phyloP scores from a whole-genome alignment of 2,797 vertebrate genomes.

The Scolopax rusticola region DNA sequence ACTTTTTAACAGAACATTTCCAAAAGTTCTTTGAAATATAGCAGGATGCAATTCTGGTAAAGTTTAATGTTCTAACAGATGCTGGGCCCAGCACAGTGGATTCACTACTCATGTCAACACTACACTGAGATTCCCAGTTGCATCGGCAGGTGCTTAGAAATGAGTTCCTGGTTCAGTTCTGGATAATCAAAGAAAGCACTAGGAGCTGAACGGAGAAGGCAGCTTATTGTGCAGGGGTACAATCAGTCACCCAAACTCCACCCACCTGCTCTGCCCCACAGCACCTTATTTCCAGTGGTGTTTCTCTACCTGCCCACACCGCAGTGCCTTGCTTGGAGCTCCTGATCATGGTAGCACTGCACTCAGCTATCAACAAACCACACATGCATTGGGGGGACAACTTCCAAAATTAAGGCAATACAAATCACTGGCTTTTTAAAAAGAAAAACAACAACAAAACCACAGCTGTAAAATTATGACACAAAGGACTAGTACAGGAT shows the following conservation, averaged over 20 bases:
- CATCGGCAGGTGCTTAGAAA: background rate
- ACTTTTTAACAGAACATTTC: background rate
- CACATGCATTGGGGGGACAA: background rate
- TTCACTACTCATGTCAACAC: background rate
- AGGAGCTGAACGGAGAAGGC: background rate
- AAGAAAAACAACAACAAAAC: background rate
- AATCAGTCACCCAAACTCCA: background rate
- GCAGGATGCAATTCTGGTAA: background rate
- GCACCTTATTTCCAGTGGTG: rapidly evolving
- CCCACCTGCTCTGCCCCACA: background rate
- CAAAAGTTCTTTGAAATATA: background rate
- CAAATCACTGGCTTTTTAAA: background rate
- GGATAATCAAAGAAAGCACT: background rate
- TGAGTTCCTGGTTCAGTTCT: background rate
- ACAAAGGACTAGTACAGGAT: background rate
- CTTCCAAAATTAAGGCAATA: background rate
- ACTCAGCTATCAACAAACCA: background rate
- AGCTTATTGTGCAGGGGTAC: background rate
- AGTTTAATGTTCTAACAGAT: background rate
- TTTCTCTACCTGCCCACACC: rapidly evolving
- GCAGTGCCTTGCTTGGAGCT: background rate
- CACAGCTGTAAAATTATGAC: background rate
- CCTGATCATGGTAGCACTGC: background rate
- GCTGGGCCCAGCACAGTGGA: background rate
- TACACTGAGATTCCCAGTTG: background rate